Base-by-base conservation (phyloP, 2,797 vertebrate genomes). In the Carcharodon carcharias region DNA sequence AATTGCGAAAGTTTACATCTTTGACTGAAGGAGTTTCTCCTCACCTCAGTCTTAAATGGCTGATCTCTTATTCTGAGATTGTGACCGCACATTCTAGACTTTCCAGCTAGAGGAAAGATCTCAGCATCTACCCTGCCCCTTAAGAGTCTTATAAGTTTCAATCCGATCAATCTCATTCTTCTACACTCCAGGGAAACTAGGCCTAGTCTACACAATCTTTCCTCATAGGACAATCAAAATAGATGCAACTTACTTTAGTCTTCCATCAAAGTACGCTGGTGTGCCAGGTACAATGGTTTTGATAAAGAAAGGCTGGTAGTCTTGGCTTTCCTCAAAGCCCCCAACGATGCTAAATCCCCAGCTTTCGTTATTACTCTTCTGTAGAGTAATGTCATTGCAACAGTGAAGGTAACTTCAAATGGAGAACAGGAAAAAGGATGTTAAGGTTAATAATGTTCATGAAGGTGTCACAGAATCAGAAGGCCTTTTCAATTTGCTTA, bases 271-370 rank as follows among this genome's bases (percentile, higher is more conserved):
- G 97, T 99, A 98, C 18, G 99, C 99, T 0, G 99, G 98, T 0
- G 99, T 99, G 58, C 98, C 99, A 6, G 99, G 99, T 97, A 99
- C 99, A 0, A 99, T 99, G 98, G 99, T 99, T 98, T 99, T 99
- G 97, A 99, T 99, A 97, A 99, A 99, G 98, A 99, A 99, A 0
- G 99, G 99, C 97, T 99, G 98, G 97, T 98, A 98, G 7, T 99
- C 98, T 96, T 98, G 98, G 97, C 97, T 98, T 96, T 99, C 99
- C 97, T 99, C 99, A 18, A 98, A 99, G 96, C 99, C 99, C 5
- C 99, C 99, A 0, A 99, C 99, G 4, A 99, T 99, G 97, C 99
- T 99, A 98, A 99, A 99, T 96, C 99, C 99, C 99, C 99, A 99
- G 96, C 98, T 99, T 95, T 99, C 99, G 12, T 97, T 98, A 97